Base-by-base conservation (phyloP, 1,140 invertebrate species). In the Agrilus planipennis region DNA sequence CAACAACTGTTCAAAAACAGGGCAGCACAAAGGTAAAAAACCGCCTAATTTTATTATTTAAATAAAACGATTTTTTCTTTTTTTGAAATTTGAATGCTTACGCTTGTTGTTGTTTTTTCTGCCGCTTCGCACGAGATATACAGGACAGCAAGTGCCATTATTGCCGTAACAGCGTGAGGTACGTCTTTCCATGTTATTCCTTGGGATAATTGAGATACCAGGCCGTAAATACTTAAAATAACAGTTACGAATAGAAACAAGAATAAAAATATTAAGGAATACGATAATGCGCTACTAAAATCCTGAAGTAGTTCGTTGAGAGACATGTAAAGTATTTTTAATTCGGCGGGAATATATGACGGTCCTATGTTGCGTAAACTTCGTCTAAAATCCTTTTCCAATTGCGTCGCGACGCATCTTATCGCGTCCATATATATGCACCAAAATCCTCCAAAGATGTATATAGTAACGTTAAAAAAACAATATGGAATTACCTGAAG, bases 81-180 rank as follows among this genome's bases (percentile, higher is more conserved):
- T n/a, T 29, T n/a, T n/a, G n/a, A n/a, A n/a, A n/a, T 7, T 18
- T 16, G 45, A 22, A 34, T 30, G 23, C 51, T 47, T 52, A 59
- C 55, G 43, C 54, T 59, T 41, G 53, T 53, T 1, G 75, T 76
- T 4, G 76, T n/a, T n/a, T n/a, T n/a, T n/a, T n/a, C n/a, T n/a
- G 75, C 76, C 51, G 77, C 70, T 44, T 79, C 75, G 51, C 76
- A 78, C 29, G 77, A 75, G 35, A 76, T 76, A 55, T 76, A 78
- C 0, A 79, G 54, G 11, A 78, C 46, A 29, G 68, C 68, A 31
- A 74, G 67, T 39, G 70, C 76, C 56, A 70, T 75, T 3, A 68
- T 50, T 0, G 74, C 76, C 2, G 75, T 78, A n/a, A 77, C 61
- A 0, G 71, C 70, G 2, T 78, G 44, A 2, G 76, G 76, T 27